Evolutionary conservation across 2,113 vertebrate species (phyloP), one percentile per base, ranked within the genome.

Genomic region (Pagrus major): DNA sequence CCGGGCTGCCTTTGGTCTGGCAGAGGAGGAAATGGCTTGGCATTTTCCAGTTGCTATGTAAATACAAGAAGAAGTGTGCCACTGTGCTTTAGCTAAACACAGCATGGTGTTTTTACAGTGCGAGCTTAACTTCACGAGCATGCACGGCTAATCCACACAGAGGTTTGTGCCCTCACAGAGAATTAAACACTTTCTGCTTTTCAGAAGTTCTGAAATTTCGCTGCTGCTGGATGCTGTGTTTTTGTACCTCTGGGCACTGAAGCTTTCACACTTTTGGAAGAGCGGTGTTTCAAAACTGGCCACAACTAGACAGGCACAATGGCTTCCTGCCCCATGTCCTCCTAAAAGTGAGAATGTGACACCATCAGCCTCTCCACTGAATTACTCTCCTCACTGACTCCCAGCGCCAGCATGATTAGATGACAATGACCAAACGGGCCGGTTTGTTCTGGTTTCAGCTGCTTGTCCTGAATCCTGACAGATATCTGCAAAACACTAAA

Each of bases 1-100:
- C 72, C 71, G 44, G 29, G 80, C 78, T 89, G 83, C 87, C 78
- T 88, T 89, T 83, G 83, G 87, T 88, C 89, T 84, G 67, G 83
- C 72, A 86, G 80, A 87, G 63, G 35, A 85, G 86, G 89, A 88
- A 91, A 85, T 87, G 78, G 84, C 86, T 91, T 39, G 74, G 82
- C 86, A n/a, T 87, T 89, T 89, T 89, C 71, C 79, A 87, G 79
- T 73, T 15, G 73, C 88, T 85, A 42, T 69, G 86, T 89, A 89
- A 93, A 88, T 86, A 89, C 84, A 33, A 73, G 77, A 88, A 90
- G 77, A 88, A 90, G 88, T 87, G 90, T 91, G 85, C 76, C 86
- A 89, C 87, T 88, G 89, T 84, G 83, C 83, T 84, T 71, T 41
- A 60, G 72, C 42, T 70, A 77, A 86, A 90, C 74, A 78, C 72